Evolutionary conservation across 2,888 invertebrate species (phyloP).

Genomic region (Andrena flavipes): DNA sequence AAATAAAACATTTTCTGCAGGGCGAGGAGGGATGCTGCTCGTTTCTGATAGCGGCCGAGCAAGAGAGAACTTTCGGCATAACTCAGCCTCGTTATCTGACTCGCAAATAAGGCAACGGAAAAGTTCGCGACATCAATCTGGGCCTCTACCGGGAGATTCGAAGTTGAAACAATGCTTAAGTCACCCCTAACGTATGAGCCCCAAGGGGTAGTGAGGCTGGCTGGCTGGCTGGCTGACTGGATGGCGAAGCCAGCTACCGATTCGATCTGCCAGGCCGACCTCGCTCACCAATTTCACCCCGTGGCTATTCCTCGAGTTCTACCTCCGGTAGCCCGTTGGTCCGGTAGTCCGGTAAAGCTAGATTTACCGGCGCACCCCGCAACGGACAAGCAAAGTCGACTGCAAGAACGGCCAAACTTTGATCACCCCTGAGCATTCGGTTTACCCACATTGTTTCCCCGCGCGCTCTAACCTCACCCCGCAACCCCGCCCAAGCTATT

Average conservation of each 20-base stretch:
- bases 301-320: slow-evolving; percentile 49
- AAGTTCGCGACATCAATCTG: slow-evolving; percentile 85
- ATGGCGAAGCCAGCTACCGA: slow-evolving; percentile 53
- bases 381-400: slow-evolving; percentile 61
- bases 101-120: slow-evolving; percentile 85
- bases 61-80: slow-evolving; percentile 82
- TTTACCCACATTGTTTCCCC: slow-evolving; percentile 53
- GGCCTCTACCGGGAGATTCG: slow-evolving; percentile 83
- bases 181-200: slow-evolving; percentile 84
- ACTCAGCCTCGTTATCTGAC: slow-evolving; percentile 85
- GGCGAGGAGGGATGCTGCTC: slow-evolving; percentile 37
- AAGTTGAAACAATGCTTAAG: slow-evolving; percentile 85
- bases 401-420: slow-evolving; percentile 66
- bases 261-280: slow-evolving; percentile 56
- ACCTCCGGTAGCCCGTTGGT: slow-evolving; percentile 54
- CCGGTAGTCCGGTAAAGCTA: slow-evolving; percentile 57
- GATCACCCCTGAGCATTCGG: slow-evolving; percentile 65
- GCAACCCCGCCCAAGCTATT: neutral
- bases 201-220: slow-evolving; percentile 74
- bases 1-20: slow-evolving; percentile 77
- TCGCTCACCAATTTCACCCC: slow-evolving; percentile 58
- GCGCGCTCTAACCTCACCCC: slow-evolving; percentile 1
- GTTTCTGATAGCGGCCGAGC: slow-evolving; percentile 73
- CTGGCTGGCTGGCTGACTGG: slow-evolving; percentile 8
- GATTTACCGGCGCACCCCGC: slow-evolving; percentile 64